Conservation (phyloP, 2,888 invertebrate species). For the Cyclophora punctaria region DNA sequence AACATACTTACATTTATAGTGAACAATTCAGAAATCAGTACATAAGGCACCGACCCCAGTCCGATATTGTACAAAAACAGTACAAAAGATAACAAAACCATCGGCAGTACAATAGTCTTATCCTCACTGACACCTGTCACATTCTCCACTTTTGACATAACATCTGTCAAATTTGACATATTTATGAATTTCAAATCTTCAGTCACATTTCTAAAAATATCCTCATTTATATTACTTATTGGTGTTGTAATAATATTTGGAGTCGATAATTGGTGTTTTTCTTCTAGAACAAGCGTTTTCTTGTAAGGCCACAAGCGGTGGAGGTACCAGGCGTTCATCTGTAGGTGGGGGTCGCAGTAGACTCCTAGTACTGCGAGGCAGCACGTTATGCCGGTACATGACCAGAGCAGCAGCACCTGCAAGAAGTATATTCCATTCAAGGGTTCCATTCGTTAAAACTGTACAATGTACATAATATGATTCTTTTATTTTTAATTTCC, state of each 20-base stretch:
- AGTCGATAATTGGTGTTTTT: constrained; percentile 15
- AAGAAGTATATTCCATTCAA: constrained; percentile 11
- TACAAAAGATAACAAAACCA: constrained; percentile 50
- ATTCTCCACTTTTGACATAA: constrained; percentile 29
- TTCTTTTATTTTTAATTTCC: too few relatives aligned
- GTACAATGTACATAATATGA: too few relatives aligned
- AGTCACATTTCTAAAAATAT: constrained; percentile 23
- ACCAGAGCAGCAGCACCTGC: constrained; percentile 60
- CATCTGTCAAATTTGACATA: constrained; percentile 14
- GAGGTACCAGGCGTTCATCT: constrained; percentile 51
- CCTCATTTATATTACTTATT: constrained; percentile 3
- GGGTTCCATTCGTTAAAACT: too few relatives aligned
- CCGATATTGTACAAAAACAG: constrained; percentile 65
- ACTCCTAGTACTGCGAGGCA: constrained; percentile 55
- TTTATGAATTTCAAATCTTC: constrained; percentile 17
- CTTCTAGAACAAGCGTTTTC: constrained; percentile 15
- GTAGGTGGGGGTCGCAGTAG: constrained; percentile 60
- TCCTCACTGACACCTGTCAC: constrained; percentile 23
- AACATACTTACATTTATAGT: constrained; percentile 54
- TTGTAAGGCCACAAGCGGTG: constrained; percentile 47
- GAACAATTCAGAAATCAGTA: constrained; percentile 61
- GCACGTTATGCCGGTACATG: constrained; percentile 62
- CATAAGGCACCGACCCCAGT: constrained; percentile 66
- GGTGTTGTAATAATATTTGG: constrained; percentile 1
- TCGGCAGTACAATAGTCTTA: constrained; percentile 47